Evolutionary conservation across 2,797 vertebrate genomes (phyloP).

Genomic region (Meda fulgida): DNA sequence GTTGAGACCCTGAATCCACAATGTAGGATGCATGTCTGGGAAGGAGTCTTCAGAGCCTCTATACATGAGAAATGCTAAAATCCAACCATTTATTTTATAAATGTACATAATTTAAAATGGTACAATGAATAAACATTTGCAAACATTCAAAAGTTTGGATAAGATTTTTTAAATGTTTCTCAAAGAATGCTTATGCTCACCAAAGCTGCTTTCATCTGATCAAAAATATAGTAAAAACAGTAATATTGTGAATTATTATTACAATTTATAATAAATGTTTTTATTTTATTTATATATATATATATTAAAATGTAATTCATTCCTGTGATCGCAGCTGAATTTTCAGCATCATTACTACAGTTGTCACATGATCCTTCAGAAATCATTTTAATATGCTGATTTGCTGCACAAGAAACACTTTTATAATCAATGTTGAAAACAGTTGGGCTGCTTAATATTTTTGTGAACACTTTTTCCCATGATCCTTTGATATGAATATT

Average conservation of each 20-base stretch:
- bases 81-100: neutral
- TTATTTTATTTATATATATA: neutral
- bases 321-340: neutral
- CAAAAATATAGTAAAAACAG: neutral
- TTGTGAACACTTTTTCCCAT: no score
- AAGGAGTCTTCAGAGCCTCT: neutral
- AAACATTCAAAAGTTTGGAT: neutral
- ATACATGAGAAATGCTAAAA: neutral
- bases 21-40: neutral
- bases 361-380: neutral
- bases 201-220: neutral
- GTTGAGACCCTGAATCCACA: slow-evolving; percentile 8
- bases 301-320: neutral
- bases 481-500: no score
- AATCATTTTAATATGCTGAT: neutral
- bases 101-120: neutral
- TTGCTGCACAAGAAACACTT: neutral
- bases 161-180: neutral
- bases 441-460: no score
- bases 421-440: no score
- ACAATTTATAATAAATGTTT: no score
- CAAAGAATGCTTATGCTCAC: no score
- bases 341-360: neutral
- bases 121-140: neutral
- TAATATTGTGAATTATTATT: no score